Base-by-base conservation (phyloP, 1,140 invertebrate species). In the Dendroctonus ponderosae region DNA sequence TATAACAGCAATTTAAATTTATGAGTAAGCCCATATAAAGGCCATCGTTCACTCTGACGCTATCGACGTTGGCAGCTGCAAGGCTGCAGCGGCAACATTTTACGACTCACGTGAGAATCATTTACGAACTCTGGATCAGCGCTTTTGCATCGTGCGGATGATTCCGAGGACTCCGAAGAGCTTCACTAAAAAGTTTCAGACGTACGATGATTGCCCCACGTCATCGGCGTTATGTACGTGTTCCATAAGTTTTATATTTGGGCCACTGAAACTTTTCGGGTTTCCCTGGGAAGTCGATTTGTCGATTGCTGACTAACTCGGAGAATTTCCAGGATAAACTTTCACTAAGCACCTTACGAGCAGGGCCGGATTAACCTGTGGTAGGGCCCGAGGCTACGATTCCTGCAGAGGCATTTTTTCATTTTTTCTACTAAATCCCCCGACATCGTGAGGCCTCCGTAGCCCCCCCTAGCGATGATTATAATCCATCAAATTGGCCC, bases 61-160 rank as follows among this genome's bases (percentile, higher is more conserved):
- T 53, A 63, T 54, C 51, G 42, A 63, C 38, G 46, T 41, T 46
- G 50, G 51, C 51, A 53, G 61, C 51, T 63, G 61, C 61, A 63
- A 53, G 41, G 51, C 46, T 48, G 61, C 48, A 62, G 15, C 26
- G 60, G 42, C 38, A 52, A 48, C 15, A 41, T 43, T 63, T 63
- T 63, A 63, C 61, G 61, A 63, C n/a, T 54, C 61, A 56, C 61
- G 51, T 56, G 61, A 63, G 61, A 56, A 56, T 63, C 54, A 63
- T 63, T 63, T 63, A 63, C 61, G 61, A 63, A 63, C 61, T 63
- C 41, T 38, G 50, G 61, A 51, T 62, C 60, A 62, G 60, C 60
- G 50, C 61, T 63, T 63, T 63, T 48, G n/a, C 40, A 40, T 50
- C 48, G 46, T 63, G 14, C 11, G 26, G 41, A 63, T 63, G 7